phyloP scores from a whole-genome alignment of 1,140 invertebrate species.

The Temnothorax curvispinosus region DNA sequence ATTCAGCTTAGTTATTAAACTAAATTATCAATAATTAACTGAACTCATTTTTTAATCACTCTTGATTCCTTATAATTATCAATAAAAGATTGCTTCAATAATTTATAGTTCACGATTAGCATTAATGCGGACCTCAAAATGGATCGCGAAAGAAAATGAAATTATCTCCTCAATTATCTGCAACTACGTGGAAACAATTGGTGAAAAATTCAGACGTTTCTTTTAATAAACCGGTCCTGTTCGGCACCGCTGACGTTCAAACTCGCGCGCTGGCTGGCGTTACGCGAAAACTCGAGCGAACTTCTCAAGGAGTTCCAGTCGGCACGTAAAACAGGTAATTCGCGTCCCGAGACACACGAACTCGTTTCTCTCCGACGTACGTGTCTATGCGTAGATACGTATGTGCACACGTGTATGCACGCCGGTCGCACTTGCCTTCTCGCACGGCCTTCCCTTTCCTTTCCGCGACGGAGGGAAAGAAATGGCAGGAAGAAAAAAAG shows the following conservation, averaged over 20 bases:
- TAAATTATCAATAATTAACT: background rate
- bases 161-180: background rate
- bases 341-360: constrained; percentile 61
- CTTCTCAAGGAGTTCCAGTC: constrained; percentile 73
- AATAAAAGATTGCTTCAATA: background rate
- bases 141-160: background rate
- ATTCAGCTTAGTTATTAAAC: background rate
- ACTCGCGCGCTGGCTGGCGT: constrained; percentile 43
- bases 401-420: background rate
- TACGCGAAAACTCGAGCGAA: constrained; percentile 69
- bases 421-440: constrained; percentile 31
- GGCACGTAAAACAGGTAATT: constrained; percentile 70
- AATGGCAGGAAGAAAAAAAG: background rate
- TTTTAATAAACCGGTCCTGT: constrained; percentile 53
- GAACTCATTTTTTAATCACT: background rate
- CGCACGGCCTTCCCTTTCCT: constrained; percentile 38
- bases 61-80: background rate
- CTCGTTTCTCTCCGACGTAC: constrained; percentile 54
- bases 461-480: constrained; percentile 18
- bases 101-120: background rate
- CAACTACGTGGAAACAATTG: background rate
- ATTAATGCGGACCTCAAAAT: background rate
- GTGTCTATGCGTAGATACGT: constrained; percentile 51
- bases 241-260: constrained; percentile 53
- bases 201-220: constrained; percentile 4